Conservation (phyloP, 2,113 vertebrate species). For the Calidris pugnax region DNA sequence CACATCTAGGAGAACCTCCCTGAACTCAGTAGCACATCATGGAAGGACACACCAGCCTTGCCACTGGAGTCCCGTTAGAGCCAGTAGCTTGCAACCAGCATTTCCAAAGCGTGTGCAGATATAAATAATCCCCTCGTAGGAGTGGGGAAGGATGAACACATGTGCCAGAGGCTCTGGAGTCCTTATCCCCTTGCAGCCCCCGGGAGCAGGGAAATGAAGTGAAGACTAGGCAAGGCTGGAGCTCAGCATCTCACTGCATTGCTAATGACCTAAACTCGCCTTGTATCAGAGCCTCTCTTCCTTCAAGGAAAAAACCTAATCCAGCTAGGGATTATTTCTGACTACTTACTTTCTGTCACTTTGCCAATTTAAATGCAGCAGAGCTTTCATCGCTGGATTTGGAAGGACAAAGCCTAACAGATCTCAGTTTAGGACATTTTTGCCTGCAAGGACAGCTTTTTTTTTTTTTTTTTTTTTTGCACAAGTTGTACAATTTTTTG, state of each 20-base stretch:
- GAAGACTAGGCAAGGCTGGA: not conserved
- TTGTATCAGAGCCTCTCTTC: not conserved
- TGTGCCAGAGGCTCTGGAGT: not conserved
- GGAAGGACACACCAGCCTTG: not conserved
- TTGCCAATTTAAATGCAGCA: slow-evolving; percentile 48
- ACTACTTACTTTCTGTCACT: slow-evolving; percentile 37
- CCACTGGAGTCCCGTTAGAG: not conserved
- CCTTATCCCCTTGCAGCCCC: not conserved
- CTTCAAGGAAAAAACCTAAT: slow-evolving; percentile 55
- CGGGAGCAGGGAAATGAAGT: not conserved
- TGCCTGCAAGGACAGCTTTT: slow-evolving; percentile 1
- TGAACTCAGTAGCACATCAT: fast-evolving
- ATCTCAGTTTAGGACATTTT: not conserved
- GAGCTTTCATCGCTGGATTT: slow-evolving; percentile 25
- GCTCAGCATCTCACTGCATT: not conserved
- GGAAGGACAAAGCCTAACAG: slow-evolving; percentile 36
- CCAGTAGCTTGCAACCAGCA: not conserved
- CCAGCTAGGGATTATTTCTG: slow-evolving; percentile 62
- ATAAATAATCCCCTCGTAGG: slow-evolving; percentile 44
- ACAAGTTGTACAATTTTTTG: not conserved
- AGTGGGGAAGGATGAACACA: slow-evolving; percentile 15
- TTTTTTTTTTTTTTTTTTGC: not conserved
- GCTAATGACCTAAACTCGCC: not conserved
- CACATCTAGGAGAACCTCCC: not conserved
- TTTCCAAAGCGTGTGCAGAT: not conserved